Evolutionary conservation across 2,797 vertebrate species (phyloP).

Genomic region (Heterohyrax brucei): DNA sequence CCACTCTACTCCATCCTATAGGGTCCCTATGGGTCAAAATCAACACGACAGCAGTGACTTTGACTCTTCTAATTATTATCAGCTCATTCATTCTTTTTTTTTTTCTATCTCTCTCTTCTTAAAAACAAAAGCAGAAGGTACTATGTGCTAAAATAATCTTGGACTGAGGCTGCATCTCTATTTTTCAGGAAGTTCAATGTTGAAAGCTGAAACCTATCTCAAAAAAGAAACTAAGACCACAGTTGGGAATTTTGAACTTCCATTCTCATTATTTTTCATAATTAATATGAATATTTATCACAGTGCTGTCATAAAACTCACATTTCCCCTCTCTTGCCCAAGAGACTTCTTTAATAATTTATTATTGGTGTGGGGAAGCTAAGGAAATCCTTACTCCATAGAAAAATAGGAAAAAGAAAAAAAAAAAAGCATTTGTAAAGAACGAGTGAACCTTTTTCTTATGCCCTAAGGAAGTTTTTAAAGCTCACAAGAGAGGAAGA

Average conservation of each 20-base stretch:
- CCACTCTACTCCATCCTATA: neutral
- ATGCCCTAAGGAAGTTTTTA: slow-evolving; percentile 48
- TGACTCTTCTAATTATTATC: neutral
- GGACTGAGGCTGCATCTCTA: slow-evolving; percentile 13
- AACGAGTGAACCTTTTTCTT: slow-evolving; percentile 62
- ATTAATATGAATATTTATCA: slow-evolving; percentile 73
- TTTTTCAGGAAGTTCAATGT: slow-evolving; percentile 54
- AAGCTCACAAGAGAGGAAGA: slow-evolving; percentile 64
- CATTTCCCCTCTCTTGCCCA: slow-evolving; percentile 43
- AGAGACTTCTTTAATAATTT: slow-evolving; percentile 77
- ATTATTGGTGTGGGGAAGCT: slow-evolving; percentile 71
- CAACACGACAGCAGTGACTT: too few relatives aligned
- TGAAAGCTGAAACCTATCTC: slow-evolving; percentile 71
- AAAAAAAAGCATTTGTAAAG: slow-evolving; percentile 67
- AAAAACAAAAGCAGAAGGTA: slow-evolving; percentile 24
- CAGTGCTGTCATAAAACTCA: slow-evolving; percentile 39
- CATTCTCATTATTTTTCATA: slow-evolving; percentile 50
- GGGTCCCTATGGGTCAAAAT: neutral
- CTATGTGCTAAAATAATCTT: slow-evolving; percentile 74
- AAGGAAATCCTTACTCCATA: slow-evolving; percentile 56
- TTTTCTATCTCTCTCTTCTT: slow-evolving; percentile 1
- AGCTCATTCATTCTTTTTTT: neutral
- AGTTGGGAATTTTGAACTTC: slow-evolving; percentile 73
- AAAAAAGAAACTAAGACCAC: slow-evolving; percentile 28
- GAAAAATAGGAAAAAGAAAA: neutral